These are phyloP conservation scores for Aldrovandia affinis DNA, from an alignment of 2,797 vertebrate species.

Conservation along the genomic window DNA sequence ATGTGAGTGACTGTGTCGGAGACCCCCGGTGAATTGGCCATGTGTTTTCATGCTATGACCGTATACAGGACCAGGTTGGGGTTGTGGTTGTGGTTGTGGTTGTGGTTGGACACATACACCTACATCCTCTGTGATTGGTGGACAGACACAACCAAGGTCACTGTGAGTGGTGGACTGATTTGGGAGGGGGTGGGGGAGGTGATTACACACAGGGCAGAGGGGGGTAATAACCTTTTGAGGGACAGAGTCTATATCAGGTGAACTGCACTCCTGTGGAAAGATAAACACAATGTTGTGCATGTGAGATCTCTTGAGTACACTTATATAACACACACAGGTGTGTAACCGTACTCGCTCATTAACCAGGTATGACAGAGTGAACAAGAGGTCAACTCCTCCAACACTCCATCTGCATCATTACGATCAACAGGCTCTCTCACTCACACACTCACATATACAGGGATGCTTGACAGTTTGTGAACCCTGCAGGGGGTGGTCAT, in stretches of 20 bases:
- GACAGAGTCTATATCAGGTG: constrained; percentile 61
- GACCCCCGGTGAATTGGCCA: no score
- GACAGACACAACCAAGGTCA: neutral
- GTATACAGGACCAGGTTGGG: neutral
- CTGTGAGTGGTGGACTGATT: neutral
- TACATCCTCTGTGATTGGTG: neutral
- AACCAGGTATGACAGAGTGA: neutral
- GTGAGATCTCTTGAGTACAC: constrained; percentile 28
- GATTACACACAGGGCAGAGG: constrained; percentile 26
- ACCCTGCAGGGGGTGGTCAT: no score
- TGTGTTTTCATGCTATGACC: neutral
- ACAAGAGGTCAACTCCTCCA: neutral
- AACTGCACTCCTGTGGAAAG: constrained; percentile 66
- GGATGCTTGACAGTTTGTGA: no score
- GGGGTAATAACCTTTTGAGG: constrained; percentile 71
- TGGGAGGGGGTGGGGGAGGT: neutral
- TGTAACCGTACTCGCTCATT: no score
- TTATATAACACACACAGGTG: constrained; percentile 4
- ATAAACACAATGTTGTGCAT: constrained; percentile 54
- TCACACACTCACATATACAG: constrained; percentile 33
- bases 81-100: neutral
- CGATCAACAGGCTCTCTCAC: neutral
- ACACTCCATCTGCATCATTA: neutral
- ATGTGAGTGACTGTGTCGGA: neutral
- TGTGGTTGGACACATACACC: neutral